These are phyloP conservation scores for Papilio polytes DNA, from an alignment of 1,140 invertebrate genomes.

Conservation along the genomic window DNA sequence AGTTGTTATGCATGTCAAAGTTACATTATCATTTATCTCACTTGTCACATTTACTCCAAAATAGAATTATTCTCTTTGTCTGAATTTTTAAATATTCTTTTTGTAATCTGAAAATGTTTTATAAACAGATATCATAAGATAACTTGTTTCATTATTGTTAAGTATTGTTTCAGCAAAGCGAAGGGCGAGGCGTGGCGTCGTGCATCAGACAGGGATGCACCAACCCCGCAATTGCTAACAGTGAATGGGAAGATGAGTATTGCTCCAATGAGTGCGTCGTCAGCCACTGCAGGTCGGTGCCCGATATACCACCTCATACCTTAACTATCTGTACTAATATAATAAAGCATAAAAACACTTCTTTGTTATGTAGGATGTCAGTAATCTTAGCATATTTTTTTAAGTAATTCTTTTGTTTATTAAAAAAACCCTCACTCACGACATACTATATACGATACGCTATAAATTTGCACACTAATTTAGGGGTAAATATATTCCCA, in stretches of 20 bases:
- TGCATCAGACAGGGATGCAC: constrained; percentile 96
- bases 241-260: constrained; percentile 98
- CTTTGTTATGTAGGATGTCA: too few species aligned
- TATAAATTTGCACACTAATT: too few species aligned
- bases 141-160: constrained; percentile 49
- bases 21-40: background rate
- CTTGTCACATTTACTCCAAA: background rate
- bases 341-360: too few species aligned
- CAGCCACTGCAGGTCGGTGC: constrained; percentile 93
- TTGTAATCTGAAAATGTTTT: constrained; percentile 37
- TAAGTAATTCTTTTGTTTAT: too few species aligned
- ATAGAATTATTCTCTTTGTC: background rate
- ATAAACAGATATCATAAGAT: constrained; percentile 42
- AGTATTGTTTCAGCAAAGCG: constrained; percentile 71
- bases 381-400: too few species aligned
- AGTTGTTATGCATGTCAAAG: background rate
- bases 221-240: constrained; percentile 95
- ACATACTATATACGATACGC: too few species aligned
- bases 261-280: constrained; percentile 99
- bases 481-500: too few species aligned
- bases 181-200: constrained; percentile 85
- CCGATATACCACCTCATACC: background rate
- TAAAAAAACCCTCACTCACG: too few species aligned
- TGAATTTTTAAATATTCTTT: background rate
- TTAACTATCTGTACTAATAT: background rate